These are phyloP conservation scores for Dioctria rufipes DNA, from an alignment of 2,888 invertebrate genomes.

Conservation along the genomic window DNA sequence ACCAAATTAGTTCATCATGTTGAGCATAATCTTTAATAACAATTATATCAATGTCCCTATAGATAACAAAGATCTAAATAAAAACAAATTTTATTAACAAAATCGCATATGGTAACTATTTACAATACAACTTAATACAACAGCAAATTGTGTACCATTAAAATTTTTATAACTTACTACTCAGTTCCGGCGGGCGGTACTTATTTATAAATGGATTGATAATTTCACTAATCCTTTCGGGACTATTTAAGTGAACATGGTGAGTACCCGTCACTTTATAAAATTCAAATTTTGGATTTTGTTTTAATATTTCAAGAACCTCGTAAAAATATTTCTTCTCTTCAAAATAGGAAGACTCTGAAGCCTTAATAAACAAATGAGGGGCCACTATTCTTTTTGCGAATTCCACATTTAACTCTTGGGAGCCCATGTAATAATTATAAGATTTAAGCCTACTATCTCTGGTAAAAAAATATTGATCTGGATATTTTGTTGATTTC, in stretches of 20 bases:
- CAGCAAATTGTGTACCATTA: too few species aligned
- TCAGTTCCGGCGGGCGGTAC: constrained; percentile 53
- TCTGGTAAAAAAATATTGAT: constrained; percentile 77
- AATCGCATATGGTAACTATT: too few species aligned
- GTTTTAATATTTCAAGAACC: constrained; percentile 74
- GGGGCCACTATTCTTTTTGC: constrained; percentile 76
- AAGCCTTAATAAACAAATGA: constrained; percentile 77
- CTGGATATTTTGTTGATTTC: constrained; percentile 73
- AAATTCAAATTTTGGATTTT: constrained; percentile 74
- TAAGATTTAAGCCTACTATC: constrained; percentile 76
- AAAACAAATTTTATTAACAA: too few species aligned
- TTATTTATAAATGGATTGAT: constrained; percentile 75
- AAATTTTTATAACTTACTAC: constrained; percentile 8
- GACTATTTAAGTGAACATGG: constrained; percentile 82
- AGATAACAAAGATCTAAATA: too few species aligned
- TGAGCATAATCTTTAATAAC: too few species aligned
- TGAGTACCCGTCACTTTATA: constrained; percentile 79
- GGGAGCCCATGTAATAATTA: constrained; percentile 53
- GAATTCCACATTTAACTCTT: constrained; percentile 74
- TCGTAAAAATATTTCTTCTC: constrained; percentile 74
- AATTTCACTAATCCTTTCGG: constrained; percentile 74
- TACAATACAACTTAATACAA: too few species aligned
- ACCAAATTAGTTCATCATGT: too few species aligned
- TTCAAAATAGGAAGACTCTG: constrained; percentile 74
- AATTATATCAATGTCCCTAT: too few species aligned